Percentiles rank a stretch among this genome's conserved stretches.
These are phyloP conservation scores for Argya squamiceps DNA, from an alignment of 2,797 vertebrate genomes.

Conservation along the genomic window DNA sequence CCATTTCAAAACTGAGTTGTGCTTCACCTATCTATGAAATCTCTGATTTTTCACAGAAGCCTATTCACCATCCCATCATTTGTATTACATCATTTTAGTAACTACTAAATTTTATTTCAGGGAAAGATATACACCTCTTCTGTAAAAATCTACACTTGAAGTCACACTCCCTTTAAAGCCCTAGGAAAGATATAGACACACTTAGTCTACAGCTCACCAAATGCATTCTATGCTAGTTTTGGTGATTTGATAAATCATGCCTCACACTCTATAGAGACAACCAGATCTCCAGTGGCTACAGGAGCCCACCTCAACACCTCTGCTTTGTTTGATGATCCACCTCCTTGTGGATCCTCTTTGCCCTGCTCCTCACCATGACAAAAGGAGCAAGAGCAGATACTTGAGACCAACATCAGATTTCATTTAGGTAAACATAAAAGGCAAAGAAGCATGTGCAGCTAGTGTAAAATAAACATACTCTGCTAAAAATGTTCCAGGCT, in stretches of 20 bases:
- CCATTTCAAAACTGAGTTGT: background rate
- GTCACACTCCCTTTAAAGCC: background rate
- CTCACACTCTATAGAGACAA: background rate
- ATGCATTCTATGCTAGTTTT: background rate
- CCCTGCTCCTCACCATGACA: background rate
- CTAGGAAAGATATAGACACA: background rate
- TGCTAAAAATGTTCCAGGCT: constrained; percentile 2
- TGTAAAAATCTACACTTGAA: background rate
- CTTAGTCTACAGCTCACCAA: background rate
- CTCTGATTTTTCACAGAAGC: background rate
- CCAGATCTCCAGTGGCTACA: background rate
- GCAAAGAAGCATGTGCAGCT: background rate
- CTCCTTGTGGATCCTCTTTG: background rate
- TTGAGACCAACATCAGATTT: background rate
- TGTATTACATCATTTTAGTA: background rate
- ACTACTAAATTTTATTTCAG: background rate
- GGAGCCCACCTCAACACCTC: background rate
- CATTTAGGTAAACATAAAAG: constrained; percentile 2
- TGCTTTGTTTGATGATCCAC: background rate
- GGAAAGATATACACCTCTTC: background rate
- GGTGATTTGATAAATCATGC: background rate
- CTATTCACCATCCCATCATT: background rate
- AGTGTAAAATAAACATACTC: constrained; percentile 8
- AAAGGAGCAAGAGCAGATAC: background rate
- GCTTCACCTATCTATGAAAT: background rate